These are phyloP conservation scores for Rhea pennata DNA, from an alignment of 2,113 vertebrate species.

Conservation along the genomic window DNA sequence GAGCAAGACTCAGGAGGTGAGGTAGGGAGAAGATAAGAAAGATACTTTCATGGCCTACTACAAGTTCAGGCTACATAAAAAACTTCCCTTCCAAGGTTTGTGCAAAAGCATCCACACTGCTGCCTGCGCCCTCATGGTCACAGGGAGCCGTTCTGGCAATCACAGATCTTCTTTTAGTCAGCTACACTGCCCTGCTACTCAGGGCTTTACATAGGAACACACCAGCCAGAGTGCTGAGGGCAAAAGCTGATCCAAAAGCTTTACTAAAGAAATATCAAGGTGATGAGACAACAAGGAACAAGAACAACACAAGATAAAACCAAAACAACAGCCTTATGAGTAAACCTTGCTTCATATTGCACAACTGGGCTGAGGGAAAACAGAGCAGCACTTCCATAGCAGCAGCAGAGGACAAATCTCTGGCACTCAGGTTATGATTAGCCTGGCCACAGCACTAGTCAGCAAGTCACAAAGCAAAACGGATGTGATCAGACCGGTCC, in stretches of 20 bases:
- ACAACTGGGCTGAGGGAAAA: neutral
- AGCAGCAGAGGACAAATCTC: neutral
- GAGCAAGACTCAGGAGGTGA: neutral
- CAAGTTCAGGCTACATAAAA: neutral
- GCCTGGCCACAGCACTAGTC: neutral
- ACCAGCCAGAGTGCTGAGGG: neutral
- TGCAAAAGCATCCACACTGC: neutral
- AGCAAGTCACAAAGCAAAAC: neutral
- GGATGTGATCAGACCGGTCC: neutral
- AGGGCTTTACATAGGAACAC: neutral
- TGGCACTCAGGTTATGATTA: neutral
- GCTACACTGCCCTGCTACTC: neutral
- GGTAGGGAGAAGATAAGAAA: neutral
- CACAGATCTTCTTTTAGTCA: neutral
- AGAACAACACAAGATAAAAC: neutral
- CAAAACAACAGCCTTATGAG: neutral
- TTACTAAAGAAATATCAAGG: neutral
- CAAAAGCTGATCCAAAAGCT: neutral
- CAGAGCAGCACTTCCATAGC: neutral
- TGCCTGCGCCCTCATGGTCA: neutral
- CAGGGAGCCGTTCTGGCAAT: neutral
- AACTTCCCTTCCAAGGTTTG: neutral
- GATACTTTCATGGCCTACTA: rapidly evolving
- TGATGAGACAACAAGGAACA: neutral
- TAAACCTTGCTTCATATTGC: neutral